Base-by-base conservation (phyloP, 1,140 invertebrate species). In the Magallana gigas region DNA sequence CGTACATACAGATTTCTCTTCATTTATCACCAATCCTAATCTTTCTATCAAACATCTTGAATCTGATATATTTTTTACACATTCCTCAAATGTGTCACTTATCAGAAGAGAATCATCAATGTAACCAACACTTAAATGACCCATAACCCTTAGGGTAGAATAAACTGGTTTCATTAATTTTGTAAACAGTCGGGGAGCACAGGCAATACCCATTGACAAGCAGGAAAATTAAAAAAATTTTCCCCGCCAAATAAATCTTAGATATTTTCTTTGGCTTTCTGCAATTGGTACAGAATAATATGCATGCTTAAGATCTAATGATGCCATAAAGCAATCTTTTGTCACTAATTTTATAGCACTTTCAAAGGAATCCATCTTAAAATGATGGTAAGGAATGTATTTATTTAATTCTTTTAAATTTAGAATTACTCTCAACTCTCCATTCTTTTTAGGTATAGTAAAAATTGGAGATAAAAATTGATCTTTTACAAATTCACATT, bases 91-190 rank as follows among this genome's bases (percentile, higher is more conserved):
- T 29, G 85, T 84, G 57, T 88, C 81, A 86, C 36, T 84, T 16
- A 88, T 23, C 16, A 85, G 58, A 14, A 82, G 76, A 58, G 64
- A 88, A 59, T 91, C 83, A 81, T 87, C 87, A 64, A 90, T 85
- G 56, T 83, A 89, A 11, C 5, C 57, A 57, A 84, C n/a, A 71
- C 57, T 82, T 11, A 83, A 48, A 58, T 87, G 85, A 9, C 88
- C 85, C 57, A 48, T 85, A 18, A 60, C 60, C 58, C 88, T 18
- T 8, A 90, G 81, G 11, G 60, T 60, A 57, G 90, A 57, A 87
- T 90, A 90, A n/a, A 91, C 85, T 0, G 88, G 85, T 87, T 91
- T 90, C 83, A 86, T 80, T 48, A 90, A 64, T 76, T 90, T 86
- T 29, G 88, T 91, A 60, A 88, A 89, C 11, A 88, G n/a, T 48